Percentiles rank a stretch among this genome's conserved stretches.
Evolutionary conservation across 2,797 vertebrate genomes (phyloP).

Genomic region (Semaprochilodus insignis): DNA sequence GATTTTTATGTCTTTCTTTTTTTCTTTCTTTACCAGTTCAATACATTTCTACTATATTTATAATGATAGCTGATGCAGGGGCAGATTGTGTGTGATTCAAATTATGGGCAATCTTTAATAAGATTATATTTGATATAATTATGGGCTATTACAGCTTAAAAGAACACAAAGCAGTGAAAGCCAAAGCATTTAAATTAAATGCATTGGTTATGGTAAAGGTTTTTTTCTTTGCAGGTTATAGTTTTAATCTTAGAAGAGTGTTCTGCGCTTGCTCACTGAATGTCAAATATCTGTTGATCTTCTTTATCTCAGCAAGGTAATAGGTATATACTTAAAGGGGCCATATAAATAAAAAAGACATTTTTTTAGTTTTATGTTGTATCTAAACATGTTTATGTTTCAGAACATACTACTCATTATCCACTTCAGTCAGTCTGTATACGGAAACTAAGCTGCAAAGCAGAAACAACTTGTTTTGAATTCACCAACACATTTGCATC

Average conservation of each 20-base stretch:
- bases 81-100: constrained; percentile 4
- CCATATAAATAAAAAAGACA: no score
- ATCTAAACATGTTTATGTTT: no score
- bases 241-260: not conserved
- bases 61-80: constrained; percentile 8
- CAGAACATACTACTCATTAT: no score
- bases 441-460: no score
- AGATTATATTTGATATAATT: not conserved
- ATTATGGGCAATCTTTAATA: not conserved
- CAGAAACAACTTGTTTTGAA: no score
- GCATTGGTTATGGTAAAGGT: not conserved
- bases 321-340: no score
- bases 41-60: constrained; percentile 7
- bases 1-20: not conserved
- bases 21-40: constrained; percentile 6
- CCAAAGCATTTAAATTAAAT: not conserved
- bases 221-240: not conserved
- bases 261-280: no score
- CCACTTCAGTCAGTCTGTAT: no score
- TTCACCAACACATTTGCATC: no score
- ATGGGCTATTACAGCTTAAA: not conserved
- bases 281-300: no score
- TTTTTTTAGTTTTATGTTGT: no score
- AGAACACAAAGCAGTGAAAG: not conserved
- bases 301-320: no score